Percentiles rank a stretch among this genome's conserved stretches.
phyloP scores from a whole-genome alignment of 1,140 invertebrate species.

The Bombus confusus region DNA sequence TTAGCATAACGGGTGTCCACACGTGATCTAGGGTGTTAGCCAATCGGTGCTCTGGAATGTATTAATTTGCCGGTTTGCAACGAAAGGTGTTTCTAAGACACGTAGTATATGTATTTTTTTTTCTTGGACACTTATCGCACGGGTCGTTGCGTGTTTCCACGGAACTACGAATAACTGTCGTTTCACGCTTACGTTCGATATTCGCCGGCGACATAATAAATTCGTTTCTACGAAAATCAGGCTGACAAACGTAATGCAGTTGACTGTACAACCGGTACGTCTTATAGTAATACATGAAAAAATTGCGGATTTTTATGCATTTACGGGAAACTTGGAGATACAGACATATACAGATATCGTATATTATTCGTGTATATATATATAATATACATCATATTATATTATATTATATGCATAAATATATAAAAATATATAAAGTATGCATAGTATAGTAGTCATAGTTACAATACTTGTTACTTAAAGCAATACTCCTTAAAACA shows the following conservation, averaged over 20 bases:
- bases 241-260: background rate
- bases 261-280: no score
- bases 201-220: background rate
- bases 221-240: background rate
- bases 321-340: no score
- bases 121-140: background rate
- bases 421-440: no score
- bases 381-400: no score
- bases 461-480: no score
- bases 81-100: slow-evolving; percentile 32
- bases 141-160: slow-evolving; percentile 9
- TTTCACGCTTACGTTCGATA: background rate
- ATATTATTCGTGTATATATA: no score
- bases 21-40: slow-evolving; percentile 47
- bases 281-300: background rate
- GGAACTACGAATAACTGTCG: background rate
- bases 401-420: no score
- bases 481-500: no score
- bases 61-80: slow-evolving; percentile 55
- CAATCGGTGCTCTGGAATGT: slow-evolving; percentile 60
- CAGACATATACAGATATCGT: no score
- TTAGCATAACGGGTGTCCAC: slow-evolving; percentile 67
- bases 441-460: no score
- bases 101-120: slow-evolving; percentile 15
- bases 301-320: background rate